These are phyloP conservation scores for Zaprionus taronus DNA, from an alignment of 1,140 invertebrate genomes.

Conservation along the genomic window DNA sequence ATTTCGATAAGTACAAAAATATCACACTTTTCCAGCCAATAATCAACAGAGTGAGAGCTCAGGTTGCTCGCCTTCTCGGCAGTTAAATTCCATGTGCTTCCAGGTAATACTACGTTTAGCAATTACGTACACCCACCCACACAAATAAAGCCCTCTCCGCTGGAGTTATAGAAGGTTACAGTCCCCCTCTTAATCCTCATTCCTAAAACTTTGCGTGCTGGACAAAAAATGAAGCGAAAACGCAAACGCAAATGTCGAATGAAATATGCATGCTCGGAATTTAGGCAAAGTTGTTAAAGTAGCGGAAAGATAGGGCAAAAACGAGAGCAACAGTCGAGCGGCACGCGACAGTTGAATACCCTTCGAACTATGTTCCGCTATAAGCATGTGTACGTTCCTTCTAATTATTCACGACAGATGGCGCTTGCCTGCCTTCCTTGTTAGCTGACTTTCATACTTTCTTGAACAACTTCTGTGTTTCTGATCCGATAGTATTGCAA, in stretches of 20 bases:
- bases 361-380: too few species aligned
- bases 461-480: too few species aligned
- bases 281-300: slow-evolving; percentile 59
- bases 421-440: too few species aligned
- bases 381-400: too few species aligned
- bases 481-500: too few species aligned
- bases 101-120: slow-evolving; percentile 27
- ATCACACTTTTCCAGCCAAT: neutral
- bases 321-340: too few species aligned
- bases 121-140: slow-evolving; percentile 13
- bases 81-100: slow-evolving; percentile 33
- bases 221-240: slow-evolving; percentile 50
- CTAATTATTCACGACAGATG: too few species aligned
- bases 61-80: slow-evolving; percentile 22
- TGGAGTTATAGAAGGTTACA: neutral
- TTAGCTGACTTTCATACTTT: too few species aligned
- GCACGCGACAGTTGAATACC: too few species aligned
- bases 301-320: slow-evolving; percentile 28
- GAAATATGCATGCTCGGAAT: slow-evolving; percentile 69
- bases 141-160: neutral
- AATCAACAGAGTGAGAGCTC: too few species aligned
- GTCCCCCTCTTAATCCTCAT: neutral
- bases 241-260: slow-evolving; percentile 62
- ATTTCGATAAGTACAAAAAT: neutral
- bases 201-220: slow-evolving; percentile 50